Base-by-base conservation (phyloP, 2,888 invertebrate species). In the Spodoptera picta region DNA sequence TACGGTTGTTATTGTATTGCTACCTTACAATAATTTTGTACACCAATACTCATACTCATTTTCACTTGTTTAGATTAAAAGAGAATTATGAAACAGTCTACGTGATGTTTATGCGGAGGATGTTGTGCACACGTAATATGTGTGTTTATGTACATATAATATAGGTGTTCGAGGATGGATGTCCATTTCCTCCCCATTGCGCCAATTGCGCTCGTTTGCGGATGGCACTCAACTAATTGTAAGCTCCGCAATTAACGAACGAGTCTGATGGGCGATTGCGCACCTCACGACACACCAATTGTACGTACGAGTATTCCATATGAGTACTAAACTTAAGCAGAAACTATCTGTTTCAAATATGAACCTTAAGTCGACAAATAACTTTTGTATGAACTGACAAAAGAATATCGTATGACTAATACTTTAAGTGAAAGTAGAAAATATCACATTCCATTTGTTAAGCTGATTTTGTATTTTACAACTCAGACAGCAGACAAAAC, bases 171-270 rank as follows among this genome's bases (percentile, higher is more conserved):
- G 79, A 84, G 87, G 87, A 87, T 92, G 87, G 86, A 88, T 89
- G 91, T 83, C 84, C 87, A 90, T 88, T 93, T 94, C 93, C 94
- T 93, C 88, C 87, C 89, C 84, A 92, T 92, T 92, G 90, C 87
- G 90, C 86, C 93, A 94, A 94, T 94, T 94, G 92, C 82, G 91
- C 90, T 92, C 87, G 88, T 94, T 93, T 90, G 87, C 78, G 85
- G 83, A 86, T 86, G 83, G 83, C 88, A 90, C 89, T 88, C 87
- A 80, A 82, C 89, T 94, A 93, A 94, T 94, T 93, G 91, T 89
- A 80, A 84, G 83, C 86, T 82, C 86, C 83, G 83, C 87, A 92
- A 94, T 94, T 94, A 93, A 87, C 77, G 71, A 73, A 80, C 83
- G 80, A 75, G 82, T 80, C 81, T 84, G 86, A 87, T 86, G 82